Conservation (phyloP, 2,888 invertebrate genomes). For the Sialis fuliginosa region DNA sequence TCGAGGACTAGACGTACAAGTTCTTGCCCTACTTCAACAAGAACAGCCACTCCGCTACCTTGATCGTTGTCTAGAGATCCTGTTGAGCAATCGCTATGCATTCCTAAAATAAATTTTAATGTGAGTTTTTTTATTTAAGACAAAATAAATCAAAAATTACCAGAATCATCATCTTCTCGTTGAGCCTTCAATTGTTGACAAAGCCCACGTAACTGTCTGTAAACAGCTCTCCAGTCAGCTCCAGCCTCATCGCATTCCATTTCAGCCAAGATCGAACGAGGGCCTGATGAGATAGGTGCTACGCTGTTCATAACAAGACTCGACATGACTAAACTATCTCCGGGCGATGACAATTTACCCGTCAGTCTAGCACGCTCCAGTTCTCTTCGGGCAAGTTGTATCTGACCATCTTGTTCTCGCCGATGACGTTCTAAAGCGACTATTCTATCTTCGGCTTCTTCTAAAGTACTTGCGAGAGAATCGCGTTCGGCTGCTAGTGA, state of each 20-base stretch:
- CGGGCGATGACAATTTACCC: constrained; percentile 14
- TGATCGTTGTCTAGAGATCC: constrained; percentile 35
- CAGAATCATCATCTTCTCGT: constrained; percentile 59
- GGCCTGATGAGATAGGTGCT: constrained; percentile 24
- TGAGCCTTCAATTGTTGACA: constrained; percentile 58
- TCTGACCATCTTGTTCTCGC: constrained; percentile 49
- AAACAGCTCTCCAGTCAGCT: constrained; percentile 48
- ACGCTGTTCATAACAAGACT: constrained; percentile 27
- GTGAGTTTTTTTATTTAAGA: too few species aligned
- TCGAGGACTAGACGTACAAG: constrained; percentile 54
- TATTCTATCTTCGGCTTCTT: constrained; percentile 81
- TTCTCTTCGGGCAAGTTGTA: constrained; percentile 17
- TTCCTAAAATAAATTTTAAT: constrained; percentile 2
- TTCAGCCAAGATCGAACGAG: constrained; percentile 72
- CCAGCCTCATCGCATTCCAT: constrained; percentile 62
- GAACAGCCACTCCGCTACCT: constrained; percentile 33
- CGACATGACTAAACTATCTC: constrained; percentile 10
- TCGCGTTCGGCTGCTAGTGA: constrained; percentile 65
- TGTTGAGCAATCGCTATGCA: constrained; percentile 49
- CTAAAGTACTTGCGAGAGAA: constrained; percentile 56
- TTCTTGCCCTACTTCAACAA: constrained; percentile 57
- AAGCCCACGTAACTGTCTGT: constrained; percentile 53
- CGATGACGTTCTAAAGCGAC: constrained; percentile 67
- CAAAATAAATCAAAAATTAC: constrained; percentile 21
- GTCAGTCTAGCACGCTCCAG: constrained; percentile 53